These are phyloP conservation scores for Acipenser transmontanus DNA, from an alignment of 2,797 vertebrate species.

Conservation along the genomic window DNA sequence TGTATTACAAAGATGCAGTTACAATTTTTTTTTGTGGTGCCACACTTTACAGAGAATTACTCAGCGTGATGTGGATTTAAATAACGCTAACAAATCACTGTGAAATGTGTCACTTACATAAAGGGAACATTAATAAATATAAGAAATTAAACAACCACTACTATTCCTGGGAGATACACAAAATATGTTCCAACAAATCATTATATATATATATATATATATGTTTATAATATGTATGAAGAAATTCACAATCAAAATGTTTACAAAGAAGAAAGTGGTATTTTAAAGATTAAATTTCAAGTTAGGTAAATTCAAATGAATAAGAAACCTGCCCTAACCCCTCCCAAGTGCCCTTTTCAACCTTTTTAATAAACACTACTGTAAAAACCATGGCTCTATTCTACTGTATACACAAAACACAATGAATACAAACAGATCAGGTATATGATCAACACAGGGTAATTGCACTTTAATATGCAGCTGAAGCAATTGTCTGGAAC, in stretches of 20 bases:
- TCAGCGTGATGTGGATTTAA: too few species aligned
- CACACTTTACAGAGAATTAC: too few species aligned
- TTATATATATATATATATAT: slow-evolving; percentile 10
- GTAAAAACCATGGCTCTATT: slow-evolving; percentile 39
- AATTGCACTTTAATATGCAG: slow-evolving; percentile 61
- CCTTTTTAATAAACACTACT: slow-evolving; percentile 51
- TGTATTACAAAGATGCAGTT: too few species aligned
- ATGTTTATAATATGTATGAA: too few species aligned
- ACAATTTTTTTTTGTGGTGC: too few species aligned
- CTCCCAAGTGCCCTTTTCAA: slow-evolving; percentile 26
- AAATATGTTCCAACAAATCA: slow-evolving; percentile 10
- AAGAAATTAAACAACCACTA: slow-evolving; percentile 11
- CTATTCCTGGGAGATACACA: slow-evolving; percentile 15
- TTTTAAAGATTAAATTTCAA: slow-evolving; percentile 61
- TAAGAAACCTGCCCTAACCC: neutral
- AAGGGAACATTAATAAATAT: too few species aligned
- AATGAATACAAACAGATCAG: slow-evolving; percentile 38
- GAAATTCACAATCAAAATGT: slow-evolving; percentile 44
- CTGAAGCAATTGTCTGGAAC: slow-evolving; percentile 50
- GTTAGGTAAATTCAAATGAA: slow-evolving; percentile 35
- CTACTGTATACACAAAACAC: slow-evolving; percentile 44
- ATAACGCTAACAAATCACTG: too few species aligned
- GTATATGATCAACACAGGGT: slow-evolving; percentile 46
- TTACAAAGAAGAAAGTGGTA: slow-evolving; percentile 61
- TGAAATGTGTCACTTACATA: too few species aligned